Conservation (phyloP, 2,797 vertebrate genomes). For the Clarias fuscus region DNA sequence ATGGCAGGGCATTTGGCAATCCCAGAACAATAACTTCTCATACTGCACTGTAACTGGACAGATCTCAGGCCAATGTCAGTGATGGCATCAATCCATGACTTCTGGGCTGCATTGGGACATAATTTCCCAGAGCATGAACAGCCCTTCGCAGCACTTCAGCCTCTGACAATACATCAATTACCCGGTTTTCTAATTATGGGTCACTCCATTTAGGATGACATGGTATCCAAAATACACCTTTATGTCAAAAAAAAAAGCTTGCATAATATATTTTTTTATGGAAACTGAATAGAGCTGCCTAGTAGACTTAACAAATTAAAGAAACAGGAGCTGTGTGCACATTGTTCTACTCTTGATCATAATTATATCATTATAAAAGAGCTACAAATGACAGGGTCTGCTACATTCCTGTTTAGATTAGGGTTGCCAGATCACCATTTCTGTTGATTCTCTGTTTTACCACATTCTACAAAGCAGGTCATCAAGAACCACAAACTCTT, state of each 20-base stretch:
- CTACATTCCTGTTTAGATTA: constrained; percentile 24
- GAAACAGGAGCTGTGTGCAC: neutral
- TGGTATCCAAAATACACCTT: constrained; percentile 18
- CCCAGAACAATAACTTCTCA: neutral
- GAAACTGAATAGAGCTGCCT: constrained; percentile 10
- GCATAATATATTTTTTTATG: constrained; percentile 31
- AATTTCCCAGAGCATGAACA: neutral
- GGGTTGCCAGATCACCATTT: constrained; percentile 1
- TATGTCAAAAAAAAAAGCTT: constrained; percentile 11
- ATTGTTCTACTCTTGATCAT: constrained; percentile 33
- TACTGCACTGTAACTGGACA: neutral
- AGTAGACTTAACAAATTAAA: constrained; percentile 40
- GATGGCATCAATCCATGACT: constrained; percentile 20
- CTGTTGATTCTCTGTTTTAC: constrained; percentile 14
- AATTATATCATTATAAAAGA: constrained; percentile 22
- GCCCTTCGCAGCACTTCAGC: constrained; percentile 5
- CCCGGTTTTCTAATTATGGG: constrained; percentile 35
- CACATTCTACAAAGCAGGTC: constrained; percentile 9
- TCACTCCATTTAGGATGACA: constrained; percentile 17
- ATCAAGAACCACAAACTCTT: constrained; percentile 5
- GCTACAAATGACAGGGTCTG: constrained; percentile 9
- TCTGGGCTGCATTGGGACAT: constrained; percentile 18
- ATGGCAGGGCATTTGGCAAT: neutral
- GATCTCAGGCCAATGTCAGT: neutral
- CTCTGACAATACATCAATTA: constrained; percentile 17